Evolutionary conservation across 2,888 invertebrate genomes (phyloP).

Genomic region (Cordilura impudica): DNA sequence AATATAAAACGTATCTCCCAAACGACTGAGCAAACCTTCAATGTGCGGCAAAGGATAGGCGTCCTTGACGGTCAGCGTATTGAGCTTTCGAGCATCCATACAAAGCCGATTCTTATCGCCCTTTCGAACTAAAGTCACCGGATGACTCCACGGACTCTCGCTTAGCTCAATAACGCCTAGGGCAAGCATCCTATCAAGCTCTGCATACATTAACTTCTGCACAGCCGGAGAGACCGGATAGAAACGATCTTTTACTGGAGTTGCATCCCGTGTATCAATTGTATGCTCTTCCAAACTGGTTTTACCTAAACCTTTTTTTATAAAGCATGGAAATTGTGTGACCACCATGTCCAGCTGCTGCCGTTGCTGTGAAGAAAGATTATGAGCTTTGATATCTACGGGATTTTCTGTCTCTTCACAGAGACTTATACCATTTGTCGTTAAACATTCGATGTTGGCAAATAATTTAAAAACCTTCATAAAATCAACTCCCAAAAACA

Average conservation of each 20-base stretch:
- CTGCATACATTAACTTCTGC: too few relatives aligned
- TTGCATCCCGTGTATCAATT: background rate
- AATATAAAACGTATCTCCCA: too few relatives aligned
- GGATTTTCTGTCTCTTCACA: background rate
- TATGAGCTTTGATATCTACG: background rate
- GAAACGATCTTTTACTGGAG: background rate
- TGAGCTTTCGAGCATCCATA: too few relatives aligned
- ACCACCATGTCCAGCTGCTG: background rate
- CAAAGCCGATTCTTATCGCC: too few relatives aligned
- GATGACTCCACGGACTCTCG: too few relatives aligned
- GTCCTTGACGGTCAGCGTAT: too few relatives aligned
- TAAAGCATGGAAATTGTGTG: background rate
- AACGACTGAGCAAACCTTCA: too few relatives aligned
- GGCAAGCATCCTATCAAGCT: background rate
- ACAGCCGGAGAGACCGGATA: background rate
- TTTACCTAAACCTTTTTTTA: background rate
- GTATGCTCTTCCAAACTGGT: background rate
- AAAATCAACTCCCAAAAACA: background rate
- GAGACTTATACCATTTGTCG: background rate
- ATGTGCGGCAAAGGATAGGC: too few relatives aligned
- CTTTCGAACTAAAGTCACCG: too few relatives aligned
- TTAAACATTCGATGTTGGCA: background rate
- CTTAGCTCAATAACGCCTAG: too few relatives aligned
- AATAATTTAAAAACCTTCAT: background rate
- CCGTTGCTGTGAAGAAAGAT: background rate